Base-by-base conservation (phyloP, 2,888 invertebrate genomes). In the Seira ritae region DNA sequence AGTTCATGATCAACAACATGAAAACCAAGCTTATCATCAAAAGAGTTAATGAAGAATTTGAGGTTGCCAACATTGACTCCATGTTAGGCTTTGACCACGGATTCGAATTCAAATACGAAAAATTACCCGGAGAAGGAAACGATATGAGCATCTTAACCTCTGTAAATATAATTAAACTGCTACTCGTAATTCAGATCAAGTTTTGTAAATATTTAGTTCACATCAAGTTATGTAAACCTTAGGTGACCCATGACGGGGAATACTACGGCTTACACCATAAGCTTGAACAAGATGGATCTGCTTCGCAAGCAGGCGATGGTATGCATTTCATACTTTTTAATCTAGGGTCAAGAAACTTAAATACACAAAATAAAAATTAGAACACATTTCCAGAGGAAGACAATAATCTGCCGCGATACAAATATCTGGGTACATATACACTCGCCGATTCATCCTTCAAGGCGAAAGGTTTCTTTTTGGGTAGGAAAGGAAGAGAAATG, bases 391-490 rank as follows among this genome's bases (percentile, higher is more conserved):
- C 31, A 23, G 65, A 65, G 6, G n/a, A 15, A 67, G 24, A n/a
- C n/a, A n/a, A 3, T 3, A 23, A 74, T 22, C 8, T 62, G 15
- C 24, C 20, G 22, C 24, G 68, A 17, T 65, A 72, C 37, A 72
- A 60, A 37, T 77, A 77, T 46, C 67, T 42, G 15, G 76, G 76
- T 17, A 67, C 76, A 37, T 82, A 82, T 42, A 22, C 23, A 2
- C 2, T 77, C 65, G 65, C 65, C 20, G 68, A 67, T 23, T 19
- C 22, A 12, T 17, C 72, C 6, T 31, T 71, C 37, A 67, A 76
- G 50, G 81, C 81, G 4, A 24, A 12, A 4, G 74, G 80, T 1
- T 15, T 46, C 4, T 79, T 79, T 23, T n/a, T 42, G 12, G 23
- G 23, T 8, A 15, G 72, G 0, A 69, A 12, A n/a, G 76, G 76